Evolutionary conservation across 2,888 invertebrate genomes (phyloP).

Genomic region (Nomada flava): DNA sequence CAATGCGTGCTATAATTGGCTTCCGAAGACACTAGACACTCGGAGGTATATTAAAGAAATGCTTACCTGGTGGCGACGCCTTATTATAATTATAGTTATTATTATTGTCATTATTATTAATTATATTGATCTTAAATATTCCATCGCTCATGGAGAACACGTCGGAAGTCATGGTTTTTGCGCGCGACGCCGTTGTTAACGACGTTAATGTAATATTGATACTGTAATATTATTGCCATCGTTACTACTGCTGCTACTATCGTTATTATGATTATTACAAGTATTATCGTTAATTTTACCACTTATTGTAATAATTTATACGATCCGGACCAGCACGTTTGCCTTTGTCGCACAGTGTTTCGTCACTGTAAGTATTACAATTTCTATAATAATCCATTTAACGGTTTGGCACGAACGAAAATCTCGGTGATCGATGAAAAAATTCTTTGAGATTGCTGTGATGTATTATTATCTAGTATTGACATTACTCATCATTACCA

Average conservation of each 20-base stretch:
- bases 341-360: slow-evolving; percentile 53
- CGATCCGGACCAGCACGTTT: slow-evolving; percentile 67
- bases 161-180: slow-evolving; percentile 67
- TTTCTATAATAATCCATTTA: slow-evolving; percentile 57
- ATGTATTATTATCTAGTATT: slow-evolving; percentile 28
- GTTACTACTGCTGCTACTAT: slow-evolving; percentile 74
- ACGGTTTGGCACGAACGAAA: slow-evolving; percentile 30
- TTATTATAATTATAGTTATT: slow-evolving; percentile 54
- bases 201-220: slow-evolving; percentile 73
- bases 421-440: slow-evolving; percentile 42
- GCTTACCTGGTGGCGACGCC: slow-evolving; percentile 69
- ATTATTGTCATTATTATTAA: slow-evolving; percentile 34
- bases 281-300: slow-evolving; percentile 78
- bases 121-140: slow-evolving; percentile 64
- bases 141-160: slow-evolving; percentile 60
- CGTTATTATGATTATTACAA: slow-evolving; percentile 76
- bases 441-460: slow-evolving; percentile 29
- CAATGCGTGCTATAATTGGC: slow-evolving; percentile 70
- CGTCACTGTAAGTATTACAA: slow-evolving; percentile 70
- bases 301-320: slow-evolving; percentile 76
- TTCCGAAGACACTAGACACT: slow-evolving; percentile 64
- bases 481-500: slow-evolving; percentile 45
- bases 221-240: slow-evolving; percentile 74
- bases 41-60: slow-evolving; percentile 46
- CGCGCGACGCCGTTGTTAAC: slow-evolving; percentile 73